Percentiles rank a stretch among this genome's conserved stretches.
Evolutionary conservation across 1,140 invertebrate species (phyloP).

Genomic region (Trichogramma pretiosum): DNA sequence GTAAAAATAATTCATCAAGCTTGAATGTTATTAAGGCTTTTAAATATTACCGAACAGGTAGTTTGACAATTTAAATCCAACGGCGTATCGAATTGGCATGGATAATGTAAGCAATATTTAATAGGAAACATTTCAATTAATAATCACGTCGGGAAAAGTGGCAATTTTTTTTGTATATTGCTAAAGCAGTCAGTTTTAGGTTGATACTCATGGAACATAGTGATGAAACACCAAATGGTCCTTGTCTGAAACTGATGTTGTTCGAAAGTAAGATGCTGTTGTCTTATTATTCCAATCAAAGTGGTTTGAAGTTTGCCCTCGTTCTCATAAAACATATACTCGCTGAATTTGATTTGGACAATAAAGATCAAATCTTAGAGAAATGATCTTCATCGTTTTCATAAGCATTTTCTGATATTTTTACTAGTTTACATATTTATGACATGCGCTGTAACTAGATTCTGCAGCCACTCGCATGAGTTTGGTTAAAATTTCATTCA

Average conservation of each 20-base stretch:
- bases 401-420: neutral
- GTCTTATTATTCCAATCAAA: conserved; percentile 10
- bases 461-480: no score
- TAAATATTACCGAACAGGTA: conserved; percentile 15
- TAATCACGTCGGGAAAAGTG: conserved; percentile 42
- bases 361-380: conserved; percentile 2
- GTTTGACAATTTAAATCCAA: conserved; percentile 29
- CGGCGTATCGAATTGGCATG: conserved; percentile 41
- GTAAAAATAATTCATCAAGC: conserved; percentile 17
- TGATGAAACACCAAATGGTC: conserved; percentile 9
- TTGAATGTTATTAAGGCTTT: conserved; percentile 16
- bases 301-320: conserved; percentile 2
- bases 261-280: conserved; percentile 4
- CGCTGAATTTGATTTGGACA: conserved; percentile 10
- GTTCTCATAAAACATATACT: conserved; percentile 8
- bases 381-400: conserved; percentile 9
- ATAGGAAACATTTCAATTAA: conserved; percentile 37
- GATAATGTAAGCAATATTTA: conserved; percentile 39
- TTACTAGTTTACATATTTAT: no score
- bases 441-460: no score
- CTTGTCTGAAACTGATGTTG: neutral
- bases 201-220: conserved; percentile 10
- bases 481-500: no score
- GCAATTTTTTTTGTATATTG: conserved; percentile 11
- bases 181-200: conserved; percentile 15